phyloP scores from a whole-genome alignment of 2,113 vertebrate genomes.

The Dicaeum eximium region DNA sequence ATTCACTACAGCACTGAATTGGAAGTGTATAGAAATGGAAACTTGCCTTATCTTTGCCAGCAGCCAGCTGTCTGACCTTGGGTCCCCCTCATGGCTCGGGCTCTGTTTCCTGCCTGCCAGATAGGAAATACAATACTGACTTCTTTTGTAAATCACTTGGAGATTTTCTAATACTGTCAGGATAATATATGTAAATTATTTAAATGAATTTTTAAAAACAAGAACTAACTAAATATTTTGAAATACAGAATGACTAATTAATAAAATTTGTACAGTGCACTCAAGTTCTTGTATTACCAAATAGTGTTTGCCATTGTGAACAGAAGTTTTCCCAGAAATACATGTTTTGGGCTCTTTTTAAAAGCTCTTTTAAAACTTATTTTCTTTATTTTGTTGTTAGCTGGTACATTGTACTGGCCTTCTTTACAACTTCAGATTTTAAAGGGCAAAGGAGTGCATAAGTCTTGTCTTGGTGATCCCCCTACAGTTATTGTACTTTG shows the following conservation, averaged over 20 bases:
- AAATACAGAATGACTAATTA: background rate
- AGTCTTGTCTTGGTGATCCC: background rate
- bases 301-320: background rate
- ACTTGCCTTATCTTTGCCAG: slow-evolving; percentile 10
- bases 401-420: background rate
- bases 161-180: background rate
- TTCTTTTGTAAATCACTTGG: slow-evolving; percentile 14
- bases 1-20: background rate
- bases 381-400: background rate
- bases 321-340: background rate
- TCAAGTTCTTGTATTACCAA: background rate
- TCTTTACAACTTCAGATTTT: background rate
- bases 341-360: background rate
- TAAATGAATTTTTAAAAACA: background rate
- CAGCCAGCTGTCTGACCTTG: slow-evolving; percentile 26
- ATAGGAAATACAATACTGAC: background rate
- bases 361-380: background rate
- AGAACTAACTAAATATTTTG: background rate
- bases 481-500: background rate
- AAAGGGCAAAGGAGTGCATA: background rate
- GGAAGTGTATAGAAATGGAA: background rate
- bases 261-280: background rate
- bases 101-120: slow-evolving; percentile 5
- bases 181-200: background rate
- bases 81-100: background rate